phyloP scores from a whole-genome alignment of 53 echinoderm and acorn worm genomes.

The Pentamera pediparva region DNA sequence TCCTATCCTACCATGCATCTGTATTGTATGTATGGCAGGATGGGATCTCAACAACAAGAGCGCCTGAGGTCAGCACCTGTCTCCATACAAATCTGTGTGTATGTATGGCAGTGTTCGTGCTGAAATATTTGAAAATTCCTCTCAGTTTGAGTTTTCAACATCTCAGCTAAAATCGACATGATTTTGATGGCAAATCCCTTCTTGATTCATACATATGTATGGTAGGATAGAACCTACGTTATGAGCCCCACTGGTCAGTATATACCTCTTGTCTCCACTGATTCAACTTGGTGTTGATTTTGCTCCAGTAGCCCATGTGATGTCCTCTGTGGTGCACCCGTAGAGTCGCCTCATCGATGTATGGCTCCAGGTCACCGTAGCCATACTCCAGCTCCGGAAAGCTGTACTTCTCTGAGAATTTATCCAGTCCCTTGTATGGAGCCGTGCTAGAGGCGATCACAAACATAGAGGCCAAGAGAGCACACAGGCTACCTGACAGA shows the following conservation, averaged over 20 bases:
- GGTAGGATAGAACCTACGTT: neutral
- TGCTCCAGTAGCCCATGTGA: constrained; percentile 48
- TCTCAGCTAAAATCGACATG: no score
- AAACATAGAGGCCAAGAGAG: neutral
- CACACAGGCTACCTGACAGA: neutral
- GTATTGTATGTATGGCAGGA: no score
- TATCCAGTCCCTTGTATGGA: constrained; percentile 37
- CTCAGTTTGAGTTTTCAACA: neutral
- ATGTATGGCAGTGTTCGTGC: neutral
- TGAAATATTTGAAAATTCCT: neutral
- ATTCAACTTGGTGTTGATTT: constrained; percentile 36
- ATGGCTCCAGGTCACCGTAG: constrained; percentile 55
- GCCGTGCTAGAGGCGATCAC: neutral
- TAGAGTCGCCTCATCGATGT: constrained; percentile 52
- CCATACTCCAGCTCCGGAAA: constrained; percentile 45
- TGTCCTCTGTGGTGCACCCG: constrained; percentile 58
- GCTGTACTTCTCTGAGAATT: constrained; percentile 26
- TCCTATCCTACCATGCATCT: no score
- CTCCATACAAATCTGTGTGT: neutral
- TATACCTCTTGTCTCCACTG: constrained; percentile 47
- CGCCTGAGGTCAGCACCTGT: no score
- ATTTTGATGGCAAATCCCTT: no score
- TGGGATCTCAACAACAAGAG: no score
- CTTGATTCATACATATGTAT: neutral
- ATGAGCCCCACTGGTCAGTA: neutral